Base-by-base conservation (phyloP, 2,888 invertebrate genomes). In the Nomada hirtipes region DNA sequence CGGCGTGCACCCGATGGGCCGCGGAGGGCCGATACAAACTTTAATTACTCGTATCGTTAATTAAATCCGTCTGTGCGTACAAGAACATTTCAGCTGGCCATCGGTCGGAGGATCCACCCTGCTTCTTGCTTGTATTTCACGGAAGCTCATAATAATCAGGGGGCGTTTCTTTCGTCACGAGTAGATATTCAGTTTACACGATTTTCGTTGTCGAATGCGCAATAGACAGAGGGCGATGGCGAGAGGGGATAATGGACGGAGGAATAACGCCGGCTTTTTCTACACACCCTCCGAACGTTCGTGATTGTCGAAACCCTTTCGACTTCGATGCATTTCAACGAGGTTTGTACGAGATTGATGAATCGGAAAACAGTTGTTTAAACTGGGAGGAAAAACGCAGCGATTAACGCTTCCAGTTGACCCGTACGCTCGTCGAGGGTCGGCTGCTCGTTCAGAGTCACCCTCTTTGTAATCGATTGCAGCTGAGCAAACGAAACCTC, bases 401-500 rank as follows among this genome's bases (percentile, higher is more conserved):
- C 86, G 86, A 88, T 87, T 87, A 85, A 79, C 85, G 85, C 80
- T 86, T 80, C 73, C 57, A 42, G 77, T 61, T 74, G 80, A 72
- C 50, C 75, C 77, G 69, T n/a, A 47, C 68, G 60, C 53, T 74
- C 47, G 65, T 50, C 44, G 23, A 73, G 81, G 69, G 68, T 73
- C 69, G 77, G 75, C 59, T 73, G 52, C 65, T 72, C 52, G 60
- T 26, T 44, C 65, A 26, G 20, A 42, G 64, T 44, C 61, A 65
- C 44, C 61, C 69, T 76, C 65, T 74, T 71, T 71, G 79, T 76
- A 86, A 89, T 89, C 88, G 91, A 90, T 90, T 85, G 86, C 92
- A 92, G 92, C 92, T 92, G 92, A 90, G 90, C 90, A 92, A 92
- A 92, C 90, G 90, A 90, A 88, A 89, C 79, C 88, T 88, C 87